Conservation (phyloP, 2,888 invertebrate genomes). For the Gastrophysa polygoni region DNA sequence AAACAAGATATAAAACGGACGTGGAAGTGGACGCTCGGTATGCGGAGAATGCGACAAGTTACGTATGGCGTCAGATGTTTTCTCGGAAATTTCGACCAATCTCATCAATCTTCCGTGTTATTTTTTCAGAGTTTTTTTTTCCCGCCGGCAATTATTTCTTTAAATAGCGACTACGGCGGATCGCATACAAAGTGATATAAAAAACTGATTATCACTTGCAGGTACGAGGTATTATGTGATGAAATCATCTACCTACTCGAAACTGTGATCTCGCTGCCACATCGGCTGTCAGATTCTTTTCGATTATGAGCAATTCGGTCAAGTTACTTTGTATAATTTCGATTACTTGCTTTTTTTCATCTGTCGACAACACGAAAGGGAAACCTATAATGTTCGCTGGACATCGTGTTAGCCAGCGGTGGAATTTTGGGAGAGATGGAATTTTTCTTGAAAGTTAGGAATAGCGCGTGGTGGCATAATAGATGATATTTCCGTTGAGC, state of each 20-base stretch:
- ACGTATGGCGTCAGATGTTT: not conserved
- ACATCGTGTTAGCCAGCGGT: too few relatives aligned
- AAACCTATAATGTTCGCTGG: too few relatives aligned
- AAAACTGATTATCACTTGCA: conserved; percentile 1
- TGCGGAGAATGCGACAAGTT: not conserved
- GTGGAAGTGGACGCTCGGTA: not conserved
- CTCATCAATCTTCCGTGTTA: not conserved
- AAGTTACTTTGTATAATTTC: too few relatives aligned
- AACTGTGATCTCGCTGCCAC: not conserved
- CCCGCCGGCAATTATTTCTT: not conserved
- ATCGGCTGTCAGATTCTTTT: too few relatives aligned
- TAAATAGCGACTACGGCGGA: not conserved
- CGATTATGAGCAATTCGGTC: too few relatives aligned
- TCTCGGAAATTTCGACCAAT: not conserved
- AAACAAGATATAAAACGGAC: not conserved
- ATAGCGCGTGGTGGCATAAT: too few relatives aligned
- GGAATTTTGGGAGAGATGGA: too few relatives aligned
- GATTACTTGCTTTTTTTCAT: too few relatives aligned
- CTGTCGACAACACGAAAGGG: too few relatives aligned
- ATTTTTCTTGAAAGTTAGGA: too few relatives aligned
- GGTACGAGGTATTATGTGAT: not conserved
- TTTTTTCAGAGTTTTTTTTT: not conserved
- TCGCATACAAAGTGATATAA: not conserved
- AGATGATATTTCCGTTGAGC: too few relatives aligned
- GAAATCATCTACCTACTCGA: not conserved